phyloP scores from a whole-genome alignment of 1,140 invertebrate species.

The Lycorma delicatula region DNA sequence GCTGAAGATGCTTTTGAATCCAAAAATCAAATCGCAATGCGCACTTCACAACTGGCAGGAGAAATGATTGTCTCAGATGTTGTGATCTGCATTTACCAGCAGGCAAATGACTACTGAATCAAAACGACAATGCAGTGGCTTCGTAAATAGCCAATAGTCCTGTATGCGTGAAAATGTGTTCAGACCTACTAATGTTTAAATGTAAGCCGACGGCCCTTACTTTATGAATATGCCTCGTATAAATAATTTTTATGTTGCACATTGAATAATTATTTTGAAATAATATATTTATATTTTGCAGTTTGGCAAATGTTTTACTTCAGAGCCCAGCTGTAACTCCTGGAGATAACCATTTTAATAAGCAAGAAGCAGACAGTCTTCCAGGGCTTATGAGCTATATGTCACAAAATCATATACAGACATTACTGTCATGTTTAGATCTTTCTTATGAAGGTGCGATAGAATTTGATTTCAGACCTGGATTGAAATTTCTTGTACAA shows the following conservation, averaged over 20 bases:
- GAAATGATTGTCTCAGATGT: too few relatives aligned
- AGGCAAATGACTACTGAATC: too few relatives aligned
- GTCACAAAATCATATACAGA: constrained; percentile 35
- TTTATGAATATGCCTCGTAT: too few relatives aligned
- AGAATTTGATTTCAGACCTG: constrained; percentile 81
- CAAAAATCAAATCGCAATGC: too few relatives aligned
- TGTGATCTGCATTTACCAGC: too few relatives aligned
- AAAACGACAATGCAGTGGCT: too few relatives aligned
- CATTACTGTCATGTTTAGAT: constrained; percentile 68
- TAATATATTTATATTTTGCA: constrained; percentile 22
- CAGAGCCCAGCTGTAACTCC: constrained; percentile 29
- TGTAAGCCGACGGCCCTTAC: too few relatives aligned
- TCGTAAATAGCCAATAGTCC: too few relatives aligned
- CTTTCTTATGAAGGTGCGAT: constrained; percentile 69
- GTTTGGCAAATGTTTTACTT: constrained; percentile 39
- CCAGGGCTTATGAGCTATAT: constrained; percentile 41
- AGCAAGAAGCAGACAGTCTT: constrained; percentile 17
- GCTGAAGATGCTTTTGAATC: too few relatives aligned
- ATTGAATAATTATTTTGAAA: neutral
- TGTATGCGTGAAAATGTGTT: too few relatives aligned
- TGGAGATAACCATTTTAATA: constrained; percentile 6
- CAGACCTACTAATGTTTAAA: too few relatives aligned
- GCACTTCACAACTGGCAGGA: too few relatives aligned
- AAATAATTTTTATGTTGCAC: neutral
- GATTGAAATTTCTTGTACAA: constrained; percentile 85